phyloP scores from a whole-genome alignment of 2,113 vertebrate genomes.

The Phyllostomus discolor region DNA sequence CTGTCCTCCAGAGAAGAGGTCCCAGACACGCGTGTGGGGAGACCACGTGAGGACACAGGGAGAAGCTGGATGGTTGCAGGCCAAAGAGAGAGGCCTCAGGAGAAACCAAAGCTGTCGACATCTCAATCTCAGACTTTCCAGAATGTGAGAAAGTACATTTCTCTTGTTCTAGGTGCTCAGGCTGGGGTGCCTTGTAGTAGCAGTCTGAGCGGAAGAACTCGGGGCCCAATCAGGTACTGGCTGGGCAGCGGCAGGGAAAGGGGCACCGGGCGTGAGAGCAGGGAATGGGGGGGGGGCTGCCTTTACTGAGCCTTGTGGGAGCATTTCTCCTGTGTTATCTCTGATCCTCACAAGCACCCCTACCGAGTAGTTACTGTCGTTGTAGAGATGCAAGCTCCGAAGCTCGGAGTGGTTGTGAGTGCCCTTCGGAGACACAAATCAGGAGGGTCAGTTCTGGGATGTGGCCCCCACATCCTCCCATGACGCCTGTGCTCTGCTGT shows the following conservation, averaged over 20 bases:
- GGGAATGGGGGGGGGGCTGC: fast-evolving
- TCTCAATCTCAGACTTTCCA: background rate
- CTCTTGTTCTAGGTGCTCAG: background rate
- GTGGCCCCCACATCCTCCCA: fast-evolving
- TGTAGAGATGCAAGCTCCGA: background rate
- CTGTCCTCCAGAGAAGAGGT: background rate
- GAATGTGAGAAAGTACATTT: background rate
- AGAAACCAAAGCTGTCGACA: background rate
- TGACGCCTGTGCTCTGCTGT: fast-evolving
- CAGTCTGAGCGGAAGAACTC: fast-evolving
- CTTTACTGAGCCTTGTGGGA: fast-evolving
- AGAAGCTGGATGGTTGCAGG: background rate
- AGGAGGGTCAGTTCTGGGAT: background rate
- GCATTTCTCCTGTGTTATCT: background rate
- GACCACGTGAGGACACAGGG: background rate
- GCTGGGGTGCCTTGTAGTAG: background rate
- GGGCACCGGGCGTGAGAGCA: fast-evolving
- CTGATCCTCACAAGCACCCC: background rate
- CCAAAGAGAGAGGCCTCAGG: background rate
- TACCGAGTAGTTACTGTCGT: background rate
- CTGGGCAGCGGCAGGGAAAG: background rate
- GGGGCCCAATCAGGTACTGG: background rate
- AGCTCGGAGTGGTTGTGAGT: background rate
- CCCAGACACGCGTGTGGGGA: background rate
- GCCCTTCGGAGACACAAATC: background rate